Conservation (phyloP, 2,113 vertebrate genomes). For the Dipodomys merriami region DNA sequence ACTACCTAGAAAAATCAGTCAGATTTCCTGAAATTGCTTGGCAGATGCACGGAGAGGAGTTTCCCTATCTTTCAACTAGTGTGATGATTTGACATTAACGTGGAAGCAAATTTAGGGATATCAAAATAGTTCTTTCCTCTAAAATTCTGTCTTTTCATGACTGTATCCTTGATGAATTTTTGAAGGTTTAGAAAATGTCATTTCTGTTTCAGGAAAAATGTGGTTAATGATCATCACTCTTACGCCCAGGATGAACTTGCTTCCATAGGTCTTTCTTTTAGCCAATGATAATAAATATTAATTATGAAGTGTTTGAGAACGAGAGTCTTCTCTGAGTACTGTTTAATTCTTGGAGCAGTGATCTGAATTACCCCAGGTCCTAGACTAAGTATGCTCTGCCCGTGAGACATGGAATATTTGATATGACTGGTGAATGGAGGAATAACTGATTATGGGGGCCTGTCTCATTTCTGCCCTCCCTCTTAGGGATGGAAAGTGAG, state of each 20-base stretch:
- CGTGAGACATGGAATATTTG: background rate
- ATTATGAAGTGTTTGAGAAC: background rate
- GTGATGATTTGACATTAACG: constrained; percentile 61
- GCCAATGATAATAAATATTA: constrained; percentile 31
- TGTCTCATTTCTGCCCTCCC: background rate
- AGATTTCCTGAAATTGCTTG: constrained; percentile 74
- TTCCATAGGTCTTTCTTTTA: constrained; percentile 39
- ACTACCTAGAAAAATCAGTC: constrained; percentile 70
- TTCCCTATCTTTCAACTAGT: constrained; percentile 60
- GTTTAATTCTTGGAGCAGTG: background rate
- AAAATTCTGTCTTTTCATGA: constrained; percentile 28
- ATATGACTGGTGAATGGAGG: background rate
- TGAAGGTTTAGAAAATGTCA: background rate
- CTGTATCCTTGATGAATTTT: background rate
- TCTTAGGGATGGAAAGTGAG: background rate
- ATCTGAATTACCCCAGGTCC: background rate
- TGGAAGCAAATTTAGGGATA: constrained; percentile 61
- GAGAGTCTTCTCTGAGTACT: background rate
- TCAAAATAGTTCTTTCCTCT: constrained; percentile 34
- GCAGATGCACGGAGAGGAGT: constrained; percentile 50
- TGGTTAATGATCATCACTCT: background rate
- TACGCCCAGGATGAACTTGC: background rate
- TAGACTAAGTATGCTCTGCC: background rate
- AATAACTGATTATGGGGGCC: background rate
- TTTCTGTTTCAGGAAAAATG: constrained; percentile 38